Conservation (phyloP, 1,140 invertebrate genomes). For the Drosophila ogumai region DNA sequence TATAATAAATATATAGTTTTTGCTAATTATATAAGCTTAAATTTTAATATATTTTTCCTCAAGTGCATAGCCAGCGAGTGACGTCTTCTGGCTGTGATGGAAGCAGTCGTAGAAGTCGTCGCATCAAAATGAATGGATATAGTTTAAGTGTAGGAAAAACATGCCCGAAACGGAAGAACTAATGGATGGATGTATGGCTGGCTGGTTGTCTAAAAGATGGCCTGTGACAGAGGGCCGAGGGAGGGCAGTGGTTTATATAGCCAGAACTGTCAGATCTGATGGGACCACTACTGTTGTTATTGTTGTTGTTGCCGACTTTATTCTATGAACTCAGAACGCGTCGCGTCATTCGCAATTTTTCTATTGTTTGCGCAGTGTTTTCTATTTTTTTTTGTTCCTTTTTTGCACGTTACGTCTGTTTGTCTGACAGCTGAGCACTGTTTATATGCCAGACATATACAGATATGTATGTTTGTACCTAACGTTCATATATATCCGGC, state of each 20-base stretch:
- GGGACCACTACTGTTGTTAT: background rate
- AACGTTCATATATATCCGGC: conserved; percentile 10
- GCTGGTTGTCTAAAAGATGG: conserved; percentile 50
- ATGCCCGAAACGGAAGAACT: conserved; percentile 62
- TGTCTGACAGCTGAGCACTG: conserved; percentile 68
- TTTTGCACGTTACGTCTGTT: conserved; percentile 65
- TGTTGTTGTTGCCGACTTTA: conserved; percentile 37
- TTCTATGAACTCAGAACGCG: conserved; percentile 54
- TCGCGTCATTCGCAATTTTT: conserved; percentile 63
- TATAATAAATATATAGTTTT: too few relatives aligned
- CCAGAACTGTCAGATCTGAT: conserved; percentile 50
- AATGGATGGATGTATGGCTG: conserved; percentile 72
- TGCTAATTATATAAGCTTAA: background rate
- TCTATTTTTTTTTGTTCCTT: conserved; percentile 39
- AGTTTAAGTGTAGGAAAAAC: conserved; percentile 62
- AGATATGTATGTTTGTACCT: background rate
- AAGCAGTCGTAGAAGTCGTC: conserved; percentile 33
- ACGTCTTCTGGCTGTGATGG: conserved; percentile 33
- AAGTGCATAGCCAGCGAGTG: conserved; percentile 28
- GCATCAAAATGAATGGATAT: conserved; percentile 65
- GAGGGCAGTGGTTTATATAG: background rate
- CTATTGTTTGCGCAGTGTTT: conserved; percentile 57
- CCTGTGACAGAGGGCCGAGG: conserved; percentile 22
- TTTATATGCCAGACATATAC: conserved; percentile 61
- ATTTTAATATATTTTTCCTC: background rate